Conservation (phyloP, 2,113 vertebrate genomes). For the Forbesichthys papilliferus region DNA sequence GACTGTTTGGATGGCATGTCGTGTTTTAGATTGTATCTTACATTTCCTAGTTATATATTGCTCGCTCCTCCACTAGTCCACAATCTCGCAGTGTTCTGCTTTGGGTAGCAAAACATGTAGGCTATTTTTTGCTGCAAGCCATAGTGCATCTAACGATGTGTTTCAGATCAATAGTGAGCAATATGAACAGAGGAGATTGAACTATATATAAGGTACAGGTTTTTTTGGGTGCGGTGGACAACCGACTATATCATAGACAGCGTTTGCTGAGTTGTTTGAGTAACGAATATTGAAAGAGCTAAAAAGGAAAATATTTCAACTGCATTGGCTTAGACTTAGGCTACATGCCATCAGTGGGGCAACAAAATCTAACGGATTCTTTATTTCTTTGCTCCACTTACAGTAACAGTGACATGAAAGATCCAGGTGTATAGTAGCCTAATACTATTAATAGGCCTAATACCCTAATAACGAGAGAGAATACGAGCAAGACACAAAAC, state of each 20-base stretch:
- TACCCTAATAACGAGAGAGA: not conserved
- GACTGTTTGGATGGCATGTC: constrained; percentile 65
- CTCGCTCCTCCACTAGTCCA: constrained; percentile 50
- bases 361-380: constrained; percentile 37
- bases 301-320: constrained; percentile 65
- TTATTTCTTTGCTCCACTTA: constrained; percentile 31
- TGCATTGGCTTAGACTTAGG: constrained; percentile 66
- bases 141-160: constrained; percentile 31
- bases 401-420: constrained; percentile 8
- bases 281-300: constrained; percentile 55
- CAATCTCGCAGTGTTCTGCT: constrained; percentile 64
- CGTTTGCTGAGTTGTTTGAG: constrained; percentile 51
- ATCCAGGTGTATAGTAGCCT: constrained; percentile 15
- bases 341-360: constrained; percentile 69
- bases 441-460: constrained; percentile 24
- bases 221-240: constrained; percentile 28
- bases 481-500: not conserved
- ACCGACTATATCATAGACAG: constrained; percentile 22
- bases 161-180: constrained; percentile 21
- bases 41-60: constrained; percentile 35
- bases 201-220: constrained; percentile 13
- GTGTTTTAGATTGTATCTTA: constrained; percentile 54
- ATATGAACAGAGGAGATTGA: constrained; percentile 39
- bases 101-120: constrained; percentile 69
- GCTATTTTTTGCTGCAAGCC: constrained; percentile 50